Conservation (phyloP, 1,140 invertebrate genomes). For the Trissolcus basalis region DNA sequence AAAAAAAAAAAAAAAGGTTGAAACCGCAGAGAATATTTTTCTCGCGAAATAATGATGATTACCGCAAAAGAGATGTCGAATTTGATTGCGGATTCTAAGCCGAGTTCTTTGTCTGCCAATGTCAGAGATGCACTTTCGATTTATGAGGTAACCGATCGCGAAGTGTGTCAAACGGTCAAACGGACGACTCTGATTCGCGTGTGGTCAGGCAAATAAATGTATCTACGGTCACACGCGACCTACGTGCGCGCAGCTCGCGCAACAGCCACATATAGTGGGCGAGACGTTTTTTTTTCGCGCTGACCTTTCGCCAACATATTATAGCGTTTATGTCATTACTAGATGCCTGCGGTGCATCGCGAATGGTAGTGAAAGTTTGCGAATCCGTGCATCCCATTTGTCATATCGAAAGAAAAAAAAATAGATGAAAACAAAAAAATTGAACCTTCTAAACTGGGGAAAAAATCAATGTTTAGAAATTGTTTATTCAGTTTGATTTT, state of each 20-base stretch:
- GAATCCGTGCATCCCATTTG: slow-evolving; percentile 18
- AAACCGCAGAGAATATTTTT: slow-evolving; percentile 13
- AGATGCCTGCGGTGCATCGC: slow-evolving; percentile 52
- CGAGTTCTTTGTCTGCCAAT: slow-evolving; percentile 45
- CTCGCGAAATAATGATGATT: slow-evolving; percentile 31
- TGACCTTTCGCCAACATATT: slow-evolving; percentile 67
- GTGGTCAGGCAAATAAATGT: slow-evolving; percentile 48
- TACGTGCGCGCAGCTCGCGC: too few species aligned
- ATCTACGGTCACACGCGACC: slow-evolving; percentile 1
- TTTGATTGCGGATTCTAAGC: too few species aligned
- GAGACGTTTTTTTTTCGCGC: slow-evolving; percentile 61
- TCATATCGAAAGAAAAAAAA: too few species aligned
- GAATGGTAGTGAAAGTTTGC: slow-evolving; percentile 57
- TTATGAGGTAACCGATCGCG: slow-evolving; percentile 44
- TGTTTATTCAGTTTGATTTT: too few species aligned
- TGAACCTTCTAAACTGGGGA: too few species aligned
- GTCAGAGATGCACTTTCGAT: slow-evolving; percentile 54
- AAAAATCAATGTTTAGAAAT: too few species aligned
- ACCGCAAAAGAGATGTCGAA: slow-evolving; percentile 33
- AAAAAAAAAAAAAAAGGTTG: slow-evolving; percentile 33
- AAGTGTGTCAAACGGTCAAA: slow-evolving; percentile 48
- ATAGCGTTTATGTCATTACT: slow-evolving; percentile 55
- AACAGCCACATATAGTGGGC: slow-evolving; percentile 63
- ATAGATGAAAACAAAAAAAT: too few species aligned
- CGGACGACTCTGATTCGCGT: slow-evolving; percentile 24